Evolutionary conservation across 1,140 invertebrate genomes (phyloP), one percentile per base, ranked within the genome.

Genomic region (Bicyclus anynana): DNA sequence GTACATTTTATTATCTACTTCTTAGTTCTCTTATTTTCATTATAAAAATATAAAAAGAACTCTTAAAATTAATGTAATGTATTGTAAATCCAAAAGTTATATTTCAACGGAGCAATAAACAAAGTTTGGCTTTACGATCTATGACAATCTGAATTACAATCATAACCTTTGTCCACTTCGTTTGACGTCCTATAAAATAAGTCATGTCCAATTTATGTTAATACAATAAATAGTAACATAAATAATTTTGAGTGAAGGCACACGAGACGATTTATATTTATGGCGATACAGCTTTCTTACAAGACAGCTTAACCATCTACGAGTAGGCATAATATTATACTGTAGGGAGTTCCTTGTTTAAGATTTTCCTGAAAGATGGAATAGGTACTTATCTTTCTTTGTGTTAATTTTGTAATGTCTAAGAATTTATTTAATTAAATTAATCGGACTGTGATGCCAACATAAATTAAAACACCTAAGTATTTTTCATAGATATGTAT

Each of bases 171-270:
- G 76, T 80, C 74, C 79, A 72, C 38, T 69, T 74, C 67, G 79
- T 77, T 78, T 69, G 76, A 69, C 63, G 71, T 48, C 68, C 69
- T 87, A 83, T 88, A 88, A 88, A 87, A 88, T 88, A 88, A 88
- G 75, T 88, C 85, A 88, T 74, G 82, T 81, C 79, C 85, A 88
- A 88, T 88, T 88, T 88, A 88, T 88, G 83, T 87, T 88, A 87
- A 85, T 88, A 85, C 80, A 83, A 87, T 88, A 88, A 87, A 88
- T 84, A 87, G 67, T 80, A 69, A 75, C 81, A 86, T 88, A 88
- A 88, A 88, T 87, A 80, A 83, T 71, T 62, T 57, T 67, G 62
- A 75, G 64, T 72, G 77, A 79, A 74, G 69, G 74, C 65, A 61
- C 68, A 69, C 67, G 76, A 80, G 72, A 78, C 74, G 75, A 86